Evolutionary conservation across 2,113 vertebrate genomes (phyloP).

Genomic region (Aviceda subcristata): DNA sequence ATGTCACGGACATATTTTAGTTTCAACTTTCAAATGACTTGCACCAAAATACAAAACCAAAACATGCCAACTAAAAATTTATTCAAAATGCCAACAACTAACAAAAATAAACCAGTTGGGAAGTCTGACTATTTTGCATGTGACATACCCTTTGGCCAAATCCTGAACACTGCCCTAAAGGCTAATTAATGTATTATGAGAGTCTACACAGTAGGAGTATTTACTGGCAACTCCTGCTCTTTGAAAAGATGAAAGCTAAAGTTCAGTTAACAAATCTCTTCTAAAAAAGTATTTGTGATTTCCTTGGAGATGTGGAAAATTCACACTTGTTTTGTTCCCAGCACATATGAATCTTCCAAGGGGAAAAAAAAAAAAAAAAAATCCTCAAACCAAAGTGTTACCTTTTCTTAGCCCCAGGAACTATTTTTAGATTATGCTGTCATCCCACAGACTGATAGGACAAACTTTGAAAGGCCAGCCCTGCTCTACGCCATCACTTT

Average conservation of each 20-base stretch:
- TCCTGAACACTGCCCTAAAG: background rate
- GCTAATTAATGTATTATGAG: rapidly evolving
- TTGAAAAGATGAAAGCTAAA: background rate
- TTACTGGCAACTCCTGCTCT: background rate
- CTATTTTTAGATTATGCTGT: background rate
- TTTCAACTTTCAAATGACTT: background rate
- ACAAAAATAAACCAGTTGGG: background rate
- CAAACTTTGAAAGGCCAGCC: background rate
- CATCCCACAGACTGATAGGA: background rate
- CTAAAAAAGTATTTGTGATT: background rate
- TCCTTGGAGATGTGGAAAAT: background rate
- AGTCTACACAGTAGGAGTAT: background rate
- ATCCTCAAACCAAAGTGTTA: background rate
- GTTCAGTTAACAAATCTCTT: background rate
- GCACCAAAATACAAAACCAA: background rate
- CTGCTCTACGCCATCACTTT: background rate
- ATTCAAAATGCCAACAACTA: background rate
- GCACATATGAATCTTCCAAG: background rate
- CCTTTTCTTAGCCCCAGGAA: background rate
- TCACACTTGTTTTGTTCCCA: background rate
- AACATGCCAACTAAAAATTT: background rate
- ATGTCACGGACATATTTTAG: background rate
- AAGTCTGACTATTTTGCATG: background rate
- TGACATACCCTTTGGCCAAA: background rate
- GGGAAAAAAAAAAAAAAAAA: background rate